Evolutionary conservation across 1,140 invertebrate genomes (phyloP).

Genomic region (Drosophila mayri): DNA sequence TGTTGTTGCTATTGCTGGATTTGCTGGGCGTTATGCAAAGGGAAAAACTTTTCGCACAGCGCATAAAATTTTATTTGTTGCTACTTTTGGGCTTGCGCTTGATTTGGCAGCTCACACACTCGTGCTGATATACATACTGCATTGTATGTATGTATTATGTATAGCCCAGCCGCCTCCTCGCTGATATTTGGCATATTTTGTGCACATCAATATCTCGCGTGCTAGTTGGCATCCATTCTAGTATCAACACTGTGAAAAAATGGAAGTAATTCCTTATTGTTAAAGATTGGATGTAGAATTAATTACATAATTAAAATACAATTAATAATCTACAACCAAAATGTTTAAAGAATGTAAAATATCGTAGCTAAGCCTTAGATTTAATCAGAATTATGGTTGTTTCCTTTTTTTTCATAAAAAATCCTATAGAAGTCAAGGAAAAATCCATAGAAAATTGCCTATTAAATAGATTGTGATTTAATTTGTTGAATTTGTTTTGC

Average conservation of each 20-base stretch:
- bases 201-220: constrained; percentile 80
- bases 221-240: constrained; percentile 71
- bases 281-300: neutral
- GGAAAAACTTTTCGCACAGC: constrained; percentile 74
- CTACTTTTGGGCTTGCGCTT: constrained; percentile 82
- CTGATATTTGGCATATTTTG: constrained; percentile 80
- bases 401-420: too few relatives aligned
- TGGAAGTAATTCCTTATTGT: fast-evolving
- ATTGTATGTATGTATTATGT: constrained; percentile 17
- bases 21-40: constrained; percentile 73
- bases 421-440: neutral
- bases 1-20: constrained; percentile 35
- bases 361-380: too few relatives aligned
- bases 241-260: constrained; percentile 15
- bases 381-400: too few relatives aligned
- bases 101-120: constrained; percentile 67
- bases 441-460: neutral
- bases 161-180: constrained; percentile 3
- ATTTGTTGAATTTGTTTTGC: neutral
- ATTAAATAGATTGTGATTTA: neutral
- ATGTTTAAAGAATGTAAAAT: neutral
- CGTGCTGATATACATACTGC: neutral
- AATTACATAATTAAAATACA: neutral
- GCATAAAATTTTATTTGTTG: constrained; percentile 84
- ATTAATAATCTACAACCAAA: neutral